phyloP scores from a whole-genome alignment of 2,888 invertebrate genomes.

The Pandemis corylana region DNA sequence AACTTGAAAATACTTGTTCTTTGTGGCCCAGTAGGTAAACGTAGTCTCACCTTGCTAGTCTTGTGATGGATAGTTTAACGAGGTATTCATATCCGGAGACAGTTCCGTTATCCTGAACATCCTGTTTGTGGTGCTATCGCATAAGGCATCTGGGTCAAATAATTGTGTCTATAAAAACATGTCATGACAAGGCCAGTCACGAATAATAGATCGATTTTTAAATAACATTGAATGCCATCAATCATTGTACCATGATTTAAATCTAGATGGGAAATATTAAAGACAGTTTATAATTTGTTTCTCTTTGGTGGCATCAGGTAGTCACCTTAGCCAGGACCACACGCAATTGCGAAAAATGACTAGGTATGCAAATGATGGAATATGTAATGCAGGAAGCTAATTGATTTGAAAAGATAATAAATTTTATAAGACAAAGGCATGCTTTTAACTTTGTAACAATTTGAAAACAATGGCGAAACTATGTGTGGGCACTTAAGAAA shows the following conservation, averaged over 20 bases:
- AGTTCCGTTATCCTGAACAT: constrained; percentile 36
- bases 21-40: not conserved
- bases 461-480: constrained; percentile 19
- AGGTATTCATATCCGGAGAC: constrained; percentile 29
- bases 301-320: not conserved
- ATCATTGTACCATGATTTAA: not conserved
- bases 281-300: not conserved
- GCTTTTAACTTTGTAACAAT: constrained; percentile 10
- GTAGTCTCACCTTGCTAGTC: not conserved
- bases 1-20: not conserved
- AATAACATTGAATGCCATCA: not conserved
- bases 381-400: constrained; percentile 32
- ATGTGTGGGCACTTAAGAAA: constrained; percentile 23
- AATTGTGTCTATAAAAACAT: constrained; percentile 24
- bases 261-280: not conserved
- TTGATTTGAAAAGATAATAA: constrained; percentile 45
- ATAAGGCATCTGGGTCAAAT: constrained; percentile 32
- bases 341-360: not conserved
- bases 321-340: not conserved
- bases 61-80: not conserved
- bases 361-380: constrained; percentile 27
- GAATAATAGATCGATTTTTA: not conserved
- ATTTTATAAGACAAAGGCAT: constrained; percentile 38
- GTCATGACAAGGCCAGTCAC: not conserved
- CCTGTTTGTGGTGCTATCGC: constrained; percentile 25